These are phyloP conservation scores for Scomber japonicus DNA, from an alignment of 2,113 vertebrate species.

Conservation along the genomic window DNA sequence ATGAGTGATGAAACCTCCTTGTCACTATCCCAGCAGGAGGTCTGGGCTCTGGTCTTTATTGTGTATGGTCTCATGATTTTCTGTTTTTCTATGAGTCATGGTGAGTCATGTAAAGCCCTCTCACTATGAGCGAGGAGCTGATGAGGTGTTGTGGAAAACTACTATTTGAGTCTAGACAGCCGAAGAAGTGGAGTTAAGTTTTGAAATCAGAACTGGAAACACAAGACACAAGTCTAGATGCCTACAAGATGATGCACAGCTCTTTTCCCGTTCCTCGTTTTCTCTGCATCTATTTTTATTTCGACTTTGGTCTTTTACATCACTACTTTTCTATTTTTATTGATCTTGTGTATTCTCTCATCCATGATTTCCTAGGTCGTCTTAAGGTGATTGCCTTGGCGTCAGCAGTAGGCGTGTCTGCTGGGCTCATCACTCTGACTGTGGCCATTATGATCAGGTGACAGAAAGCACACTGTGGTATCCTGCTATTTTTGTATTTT, in stretches of 20 bases:
- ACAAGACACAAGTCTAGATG: conserved; percentile 72
- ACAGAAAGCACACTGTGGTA: conserved; percentile 25
- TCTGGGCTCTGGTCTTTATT: conserved; percentile 41
- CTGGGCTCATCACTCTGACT: conserved; percentile 85
- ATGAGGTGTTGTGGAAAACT: conserved; percentile 83
- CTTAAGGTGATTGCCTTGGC: conserved; percentile 85
- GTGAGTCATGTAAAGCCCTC: conserved; percentile 76
- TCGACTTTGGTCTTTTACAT: conserved; percentile 25
- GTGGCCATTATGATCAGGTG: conserved; percentile 87
- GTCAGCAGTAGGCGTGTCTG: conserved; percentile 84
- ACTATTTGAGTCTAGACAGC: conserved; percentile 76
- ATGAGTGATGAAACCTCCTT: conserved; percentile 56
- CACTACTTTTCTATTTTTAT: conserved; percentile 28
- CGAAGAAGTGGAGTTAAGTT: conserved; percentile 68
- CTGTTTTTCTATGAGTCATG: conserved; percentile 76
- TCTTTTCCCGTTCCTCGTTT: conserved; percentile 43
- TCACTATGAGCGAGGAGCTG: conserved; percentile 61
- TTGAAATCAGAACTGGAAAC: conserved; percentile 78
- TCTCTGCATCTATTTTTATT: conserved; percentile 59
- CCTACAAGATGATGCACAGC: conserved; percentile 47
- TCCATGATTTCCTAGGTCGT: conserved; percentile 70
- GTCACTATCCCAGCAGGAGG: conserved; percentile 48
- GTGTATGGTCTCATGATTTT: conserved; percentile 55
- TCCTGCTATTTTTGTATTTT: conserved; percentile 1
- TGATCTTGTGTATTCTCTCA: not conserved